A percentile compares a stretch with the other conserved stretches of the same genome.
phyloP scores from a whole-genome alignment of 2,113 vertebrate genomes.

The Acanthisitta chloris region DNA sequence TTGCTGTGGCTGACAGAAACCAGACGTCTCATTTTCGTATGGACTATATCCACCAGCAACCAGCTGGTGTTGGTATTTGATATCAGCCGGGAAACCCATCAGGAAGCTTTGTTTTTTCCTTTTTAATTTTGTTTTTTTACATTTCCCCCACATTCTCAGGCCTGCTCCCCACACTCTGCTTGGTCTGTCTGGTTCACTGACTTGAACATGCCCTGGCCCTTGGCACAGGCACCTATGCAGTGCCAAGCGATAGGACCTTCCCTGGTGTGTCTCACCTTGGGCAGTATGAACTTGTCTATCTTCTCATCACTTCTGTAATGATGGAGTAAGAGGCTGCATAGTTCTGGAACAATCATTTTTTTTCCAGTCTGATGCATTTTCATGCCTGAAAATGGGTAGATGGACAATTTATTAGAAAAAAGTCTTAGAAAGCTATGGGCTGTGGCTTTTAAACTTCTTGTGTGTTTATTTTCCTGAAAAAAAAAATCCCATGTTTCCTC shows the following conservation, averaged over 20 bases:
- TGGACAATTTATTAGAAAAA: neutral
- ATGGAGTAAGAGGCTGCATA: neutral
- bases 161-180: neutral
- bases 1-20: constrained; percentile 35
- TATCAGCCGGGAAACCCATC: neutral
- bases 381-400: neutral
- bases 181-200: neutral
- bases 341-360: neutral
- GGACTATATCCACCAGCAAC: neutral
- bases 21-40: neutral
- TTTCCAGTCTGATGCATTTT: neutral
- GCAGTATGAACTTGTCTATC: neutral
- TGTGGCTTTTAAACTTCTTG: neutral
- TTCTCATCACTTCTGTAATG: neutral
- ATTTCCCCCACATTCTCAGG: neutral
- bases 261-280: neutral
- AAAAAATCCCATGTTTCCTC: neutral
- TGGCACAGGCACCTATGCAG: neutral
- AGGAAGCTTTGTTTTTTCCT: neutral
- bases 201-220: neutral
- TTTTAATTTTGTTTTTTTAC: neutral
- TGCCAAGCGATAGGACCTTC: neutral
- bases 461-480: neutral
- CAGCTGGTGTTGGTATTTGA: neutral
- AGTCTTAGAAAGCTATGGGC: neutral